Conservation (phyloP, 2,113 vertebrate genomes). For the Nothobranchius kuhntae region DNA sequence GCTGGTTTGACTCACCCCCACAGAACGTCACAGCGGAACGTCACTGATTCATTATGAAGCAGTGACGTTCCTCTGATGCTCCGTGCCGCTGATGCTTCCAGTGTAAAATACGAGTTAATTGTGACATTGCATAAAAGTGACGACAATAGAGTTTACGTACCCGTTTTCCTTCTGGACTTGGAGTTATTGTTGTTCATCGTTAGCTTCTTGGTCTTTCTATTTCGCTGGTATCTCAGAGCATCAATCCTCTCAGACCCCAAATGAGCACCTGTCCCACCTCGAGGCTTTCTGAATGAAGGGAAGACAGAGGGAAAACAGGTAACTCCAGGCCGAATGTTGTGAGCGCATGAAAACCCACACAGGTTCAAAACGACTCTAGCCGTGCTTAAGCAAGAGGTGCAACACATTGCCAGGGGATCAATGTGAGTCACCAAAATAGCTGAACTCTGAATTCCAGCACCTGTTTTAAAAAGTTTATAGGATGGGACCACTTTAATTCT, state of each 20-base stretch:
- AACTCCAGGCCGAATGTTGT: constrained; percentile 56
- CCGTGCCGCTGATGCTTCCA: too few relatives aligned
- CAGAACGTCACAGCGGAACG: too few relatives aligned
- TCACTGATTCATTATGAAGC: too few relatives aligned
- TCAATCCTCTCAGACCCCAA: constrained; percentile 98
- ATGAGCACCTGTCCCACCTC: constrained; percentile 81
- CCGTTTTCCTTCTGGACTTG: constrained; percentile 93
- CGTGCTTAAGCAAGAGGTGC: constrained; percentile 65
- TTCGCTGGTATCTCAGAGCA: constrained; percentile 97
- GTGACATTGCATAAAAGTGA: too few relatives aligned
- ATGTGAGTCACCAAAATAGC: constrained; percentile 50
- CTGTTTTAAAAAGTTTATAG: neutral
- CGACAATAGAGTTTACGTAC: constrained; percentile 74
- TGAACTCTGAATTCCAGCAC: constrained; percentile 15
- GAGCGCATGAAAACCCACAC: constrained; percentile 56
- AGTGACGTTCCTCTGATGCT: too few relatives aligned
- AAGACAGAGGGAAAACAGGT: constrained; percentile 62
- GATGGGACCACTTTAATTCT: constrained; percentile 13
- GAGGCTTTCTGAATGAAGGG: constrained; percentile 80
- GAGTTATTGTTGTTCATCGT: constrained; percentile 92
- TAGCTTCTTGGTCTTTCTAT: constrained; percentile 98
- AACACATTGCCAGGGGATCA: constrained; percentile 67
- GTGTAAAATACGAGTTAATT: too few relatives aligned
- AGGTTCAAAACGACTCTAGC: constrained; percentile 46
- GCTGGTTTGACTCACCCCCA: too few relatives aligned